These are phyloP conservation scores for Speoplatyrhinus poulsoni DNA, from an alignment of 2,113 vertebrate species.

Conservation along the genomic window DNA sequence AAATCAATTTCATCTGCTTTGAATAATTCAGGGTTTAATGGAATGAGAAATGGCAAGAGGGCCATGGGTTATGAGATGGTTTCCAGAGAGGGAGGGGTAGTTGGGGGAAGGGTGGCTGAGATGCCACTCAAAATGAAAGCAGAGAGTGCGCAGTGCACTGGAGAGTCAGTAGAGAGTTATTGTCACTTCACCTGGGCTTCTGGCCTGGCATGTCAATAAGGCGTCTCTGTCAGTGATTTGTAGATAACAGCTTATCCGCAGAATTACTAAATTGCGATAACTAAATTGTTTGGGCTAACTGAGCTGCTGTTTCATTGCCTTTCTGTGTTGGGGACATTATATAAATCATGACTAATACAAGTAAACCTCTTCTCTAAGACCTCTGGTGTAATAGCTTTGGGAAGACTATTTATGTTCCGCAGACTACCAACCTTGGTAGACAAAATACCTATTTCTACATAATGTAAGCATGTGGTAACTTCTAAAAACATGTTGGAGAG, in stretches of 20 bases:
- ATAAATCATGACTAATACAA: conserved; percentile 3
- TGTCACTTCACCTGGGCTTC: conserved; percentile 37
- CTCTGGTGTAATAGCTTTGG: conserved; percentile 24
- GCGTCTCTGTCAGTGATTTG: conserved; percentile 17
- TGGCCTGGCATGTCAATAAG: conserved; percentile 42
- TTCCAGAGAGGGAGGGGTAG: conserved; percentile 19
- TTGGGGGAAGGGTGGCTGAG: background rate
- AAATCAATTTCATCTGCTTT: conserved; percentile 78
- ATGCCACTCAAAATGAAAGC: conserved; percentile 40
- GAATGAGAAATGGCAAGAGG: conserved; percentile 66
- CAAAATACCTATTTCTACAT: conserved; percentile 14
- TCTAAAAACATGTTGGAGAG: conserved; percentile 7
- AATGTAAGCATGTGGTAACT: conserved; percentile 22
- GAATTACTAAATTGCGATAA: background rate
- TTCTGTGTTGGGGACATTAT: conserved; percentile 16
- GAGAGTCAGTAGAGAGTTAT: conserved; percentile 17
- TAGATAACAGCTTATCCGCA: background rate
- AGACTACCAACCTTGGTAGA: conserved; percentile 26
- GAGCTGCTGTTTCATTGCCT: conserved; percentile 2
- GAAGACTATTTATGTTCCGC: conserved; percentile 34
- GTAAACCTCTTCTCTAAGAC: conserved; percentile 3
- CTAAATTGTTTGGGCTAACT: background rate
- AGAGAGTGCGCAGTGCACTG: conserved; percentile 16
- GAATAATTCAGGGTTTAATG: conserved; percentile 79
- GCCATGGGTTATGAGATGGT: conserved; percentile 61